Evolutionary conservation across 1,140 invertebrate genomes (phyloP).

Genomic region (Scaptodrosophila lebanonensis): DNA sequence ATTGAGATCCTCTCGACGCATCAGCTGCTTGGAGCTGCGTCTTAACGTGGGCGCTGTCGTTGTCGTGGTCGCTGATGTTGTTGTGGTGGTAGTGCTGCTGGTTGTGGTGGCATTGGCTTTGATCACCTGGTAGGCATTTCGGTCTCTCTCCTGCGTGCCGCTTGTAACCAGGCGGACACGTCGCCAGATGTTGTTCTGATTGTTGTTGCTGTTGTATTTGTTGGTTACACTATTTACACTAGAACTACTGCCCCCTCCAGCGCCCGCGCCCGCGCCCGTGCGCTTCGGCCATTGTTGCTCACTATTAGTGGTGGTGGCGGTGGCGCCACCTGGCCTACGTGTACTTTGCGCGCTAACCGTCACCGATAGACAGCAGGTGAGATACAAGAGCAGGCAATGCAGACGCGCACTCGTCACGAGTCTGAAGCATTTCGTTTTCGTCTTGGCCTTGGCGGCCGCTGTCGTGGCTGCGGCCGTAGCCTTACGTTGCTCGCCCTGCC

Average conservation of each 20-base stretch:
- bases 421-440: too few species aligned
- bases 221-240: too few species aligned
- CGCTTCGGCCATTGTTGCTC: too few species aligned
- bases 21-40: conserved; percentile 53
- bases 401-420: too few species aligned
- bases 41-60: conserved; percentile 8
- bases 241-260: too few species aligned
- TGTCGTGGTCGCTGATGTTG: conserved; percentile 18
- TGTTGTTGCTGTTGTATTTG: conserved; percentile 26
- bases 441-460: too few species aligned
- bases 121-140: conserved; percentile 57
- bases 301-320: too few species aligned
- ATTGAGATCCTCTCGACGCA: conserved; percentile 52
- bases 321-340: not conserved
- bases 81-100: conserved; percentile 20
- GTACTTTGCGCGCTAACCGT: conserved; percentile 14
- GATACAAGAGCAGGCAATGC: too few species aligned
- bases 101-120: conserved; percentile 35
- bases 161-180: conserved; percentile 60
- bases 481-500: too few species aligned
- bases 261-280: too few species aligned
- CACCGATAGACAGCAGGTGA: too few species aligned
- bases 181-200: conserved; percentile 60
- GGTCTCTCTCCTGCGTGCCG: conserved; percentile 41
- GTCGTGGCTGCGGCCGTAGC: too few species aligned